These are phyloP conservation scores for Arge pagana DNA, from an alignment of 2,888 invertebrate genomes.

Conservation along the genomic window DNA sequence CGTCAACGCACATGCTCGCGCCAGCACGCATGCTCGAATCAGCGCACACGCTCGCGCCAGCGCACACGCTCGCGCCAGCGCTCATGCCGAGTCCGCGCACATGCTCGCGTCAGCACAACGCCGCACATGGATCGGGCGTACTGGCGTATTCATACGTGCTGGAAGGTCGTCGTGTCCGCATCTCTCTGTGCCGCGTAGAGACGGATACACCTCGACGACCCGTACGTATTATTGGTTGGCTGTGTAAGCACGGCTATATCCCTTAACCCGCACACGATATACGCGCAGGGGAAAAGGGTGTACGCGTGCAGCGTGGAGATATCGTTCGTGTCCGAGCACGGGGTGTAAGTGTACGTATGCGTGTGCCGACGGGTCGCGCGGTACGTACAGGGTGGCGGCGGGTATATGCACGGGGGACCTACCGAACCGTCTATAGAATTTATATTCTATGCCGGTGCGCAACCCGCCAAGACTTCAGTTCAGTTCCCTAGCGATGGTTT, in stretches of 20 bases:
- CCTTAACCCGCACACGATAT: too few species aligned
- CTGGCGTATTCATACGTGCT: too few species aligned
- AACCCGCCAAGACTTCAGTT: constrained; percentile 21
- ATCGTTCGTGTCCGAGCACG: not conserved
- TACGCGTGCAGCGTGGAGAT: too few species aligned
- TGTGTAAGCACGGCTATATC: too few species aligned
- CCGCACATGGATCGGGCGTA: too few species aligned
- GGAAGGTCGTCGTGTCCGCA: too few species aligned
- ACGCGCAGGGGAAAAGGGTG: too few species aligned
- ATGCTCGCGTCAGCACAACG: too few species aligned
- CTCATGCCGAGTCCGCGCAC: too few species aligned
- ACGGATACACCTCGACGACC: too few species aligned
- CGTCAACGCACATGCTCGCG: not conserved
- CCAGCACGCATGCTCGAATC: not conserved
- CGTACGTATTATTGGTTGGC: too few species aligned
- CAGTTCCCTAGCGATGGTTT: constrained; percentile 21
- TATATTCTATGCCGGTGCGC: constrained; percentile 23
- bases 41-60: not conserved
- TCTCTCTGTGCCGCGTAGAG: too few species aligned
- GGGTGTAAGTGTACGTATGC: not conserved
- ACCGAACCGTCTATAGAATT: constrained; percentile 21
- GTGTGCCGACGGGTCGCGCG: not conserved
- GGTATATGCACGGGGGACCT: constrained; percentile 21
- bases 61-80: not conserved
- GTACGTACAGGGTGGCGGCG: constrained; percentile 13